Percentiles rank a stretch among this genome's conserved stretches.
Evolutionary conservation across 2,797 vertebrate genomes (phyloP).

Genomic region (Neosilurus hyrtlii): DNA sequence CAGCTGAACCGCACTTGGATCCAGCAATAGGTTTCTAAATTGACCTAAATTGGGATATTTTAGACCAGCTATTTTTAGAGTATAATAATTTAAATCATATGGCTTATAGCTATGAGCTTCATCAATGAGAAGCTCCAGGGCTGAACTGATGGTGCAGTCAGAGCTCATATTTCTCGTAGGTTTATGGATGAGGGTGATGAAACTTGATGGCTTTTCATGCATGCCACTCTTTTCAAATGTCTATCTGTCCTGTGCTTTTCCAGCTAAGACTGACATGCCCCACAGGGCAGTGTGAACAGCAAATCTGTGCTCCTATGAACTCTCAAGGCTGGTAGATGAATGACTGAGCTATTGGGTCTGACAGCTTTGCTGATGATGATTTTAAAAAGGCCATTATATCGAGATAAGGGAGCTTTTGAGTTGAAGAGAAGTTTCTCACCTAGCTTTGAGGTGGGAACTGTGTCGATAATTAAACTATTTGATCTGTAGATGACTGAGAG

Average conservation of each 20-base stretch:
- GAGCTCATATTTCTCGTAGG: neutral
- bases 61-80: neutral
- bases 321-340: constrained; percentile 26
- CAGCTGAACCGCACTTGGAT: neutral
- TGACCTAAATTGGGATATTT: constrained; percentile 5
- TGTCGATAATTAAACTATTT: constrained; percentile 48
- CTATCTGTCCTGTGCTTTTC: neutral
- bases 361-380: constrained; percentile 27
- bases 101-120: neutral
- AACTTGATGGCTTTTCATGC: constrained; percentile 13
- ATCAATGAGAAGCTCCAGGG: constrained; percentile 3
- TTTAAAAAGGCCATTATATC: constrained; percentile 4
- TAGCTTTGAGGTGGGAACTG: constrained; percentile 9
- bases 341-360: constrained; percentile 26
- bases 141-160: constrained; percentile 20
- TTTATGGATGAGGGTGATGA: neutral
- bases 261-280: constrained; percentile 31
- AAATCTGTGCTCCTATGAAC: neutral
- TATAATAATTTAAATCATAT: neutral
- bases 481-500: constrained; percentile 43
- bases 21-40: neutral
- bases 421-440: neutral
- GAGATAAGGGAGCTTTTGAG: constrained; percentile 13
- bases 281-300: neutral
- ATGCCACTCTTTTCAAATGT: constrained; percentile 16